Base-by-base conservation (phyloP, 2,113 vertebrate species). In the Aramus guarauna region DNA sequence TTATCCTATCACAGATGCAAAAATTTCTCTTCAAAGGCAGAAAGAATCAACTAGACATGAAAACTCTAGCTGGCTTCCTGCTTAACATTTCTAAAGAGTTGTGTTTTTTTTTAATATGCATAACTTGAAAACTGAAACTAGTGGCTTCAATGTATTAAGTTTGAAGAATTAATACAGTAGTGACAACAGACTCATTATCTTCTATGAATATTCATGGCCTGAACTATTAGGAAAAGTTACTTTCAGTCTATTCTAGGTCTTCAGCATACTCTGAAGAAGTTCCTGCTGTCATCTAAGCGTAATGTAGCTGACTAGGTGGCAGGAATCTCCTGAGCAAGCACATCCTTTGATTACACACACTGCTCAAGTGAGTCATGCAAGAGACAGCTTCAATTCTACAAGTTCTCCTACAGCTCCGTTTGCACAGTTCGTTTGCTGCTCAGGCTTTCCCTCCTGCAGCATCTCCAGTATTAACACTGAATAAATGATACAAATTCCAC, bases 101-200 rank as follows among this genome's bases (percentile, higher is more conserved):
- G 11, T 19, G 8, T 36, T 19, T 4, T 17, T 18, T 50, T 47
- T 41, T n/a, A 68, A 64, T 19, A 55, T 19, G 6, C 21, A 8
- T 27, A 64, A 79, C 32, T 52, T 78, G n/a, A 58, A 88, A 95
- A 63, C 26, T 41, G 17, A 71, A 86, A 50, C 11, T 32, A 63
- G 34, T 1, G 5, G 64, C 18, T 84, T 75, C 16, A 13, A 2
- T 10, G 9, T 39, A 52, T 23, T 62, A 41, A 27, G 8, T 6
- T 22, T 62, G 30, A 91, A 75, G 36, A 63, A 81, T 64, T 83
- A 84, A 75, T 24, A 24, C 11, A 75, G 8, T 4, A 75, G 18
- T n/a, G 29, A 53, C 6, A 41, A 37, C 15, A 69, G 12, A 62
- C 6, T 6, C 0, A 0, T 37, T 41, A 37, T 41, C 13, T 71